Conservation (phyloP, 2,797 vertebrate genomes). For the Melopsittacus undulatus region DNA sequence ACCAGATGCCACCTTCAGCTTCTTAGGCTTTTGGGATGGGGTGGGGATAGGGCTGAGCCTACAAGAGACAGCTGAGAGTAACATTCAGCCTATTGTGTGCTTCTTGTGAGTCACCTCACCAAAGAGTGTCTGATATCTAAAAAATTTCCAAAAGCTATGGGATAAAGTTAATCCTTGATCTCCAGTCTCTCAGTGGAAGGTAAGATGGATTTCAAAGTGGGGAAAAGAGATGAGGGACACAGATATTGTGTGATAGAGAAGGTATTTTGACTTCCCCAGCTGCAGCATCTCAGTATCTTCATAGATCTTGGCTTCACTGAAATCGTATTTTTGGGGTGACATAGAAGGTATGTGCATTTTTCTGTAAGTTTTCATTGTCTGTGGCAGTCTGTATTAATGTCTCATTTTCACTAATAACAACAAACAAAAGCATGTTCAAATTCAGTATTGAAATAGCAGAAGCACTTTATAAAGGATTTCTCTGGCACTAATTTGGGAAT, state of each 20-base stretch:
- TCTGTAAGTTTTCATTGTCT: neutral
- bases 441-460: neutral
- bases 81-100: neutral
- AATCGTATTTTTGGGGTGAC: neutral
- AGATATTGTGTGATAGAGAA: neutral
- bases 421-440: neutral
- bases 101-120: neutral
- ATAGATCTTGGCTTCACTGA: neutral
- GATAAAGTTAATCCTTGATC: neutral
- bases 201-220: neutral
- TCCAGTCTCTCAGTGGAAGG: neutral
- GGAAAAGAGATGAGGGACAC: neutral
- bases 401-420: neutral
- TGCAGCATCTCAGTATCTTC: neutral
- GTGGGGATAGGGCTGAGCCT: neutral
- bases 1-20: neutral
- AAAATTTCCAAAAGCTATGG: neutral
- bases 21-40: neutral
- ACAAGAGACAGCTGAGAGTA: neutral
- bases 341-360: neutral
- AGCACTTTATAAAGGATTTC: neutral
- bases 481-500: neutral
- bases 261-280: neutral
- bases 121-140: neutral
- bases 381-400: neutral